phyloP scores from a whole-genome alignment of 1,140 invertebrate genomes.

The Physella acuta region DNA sequence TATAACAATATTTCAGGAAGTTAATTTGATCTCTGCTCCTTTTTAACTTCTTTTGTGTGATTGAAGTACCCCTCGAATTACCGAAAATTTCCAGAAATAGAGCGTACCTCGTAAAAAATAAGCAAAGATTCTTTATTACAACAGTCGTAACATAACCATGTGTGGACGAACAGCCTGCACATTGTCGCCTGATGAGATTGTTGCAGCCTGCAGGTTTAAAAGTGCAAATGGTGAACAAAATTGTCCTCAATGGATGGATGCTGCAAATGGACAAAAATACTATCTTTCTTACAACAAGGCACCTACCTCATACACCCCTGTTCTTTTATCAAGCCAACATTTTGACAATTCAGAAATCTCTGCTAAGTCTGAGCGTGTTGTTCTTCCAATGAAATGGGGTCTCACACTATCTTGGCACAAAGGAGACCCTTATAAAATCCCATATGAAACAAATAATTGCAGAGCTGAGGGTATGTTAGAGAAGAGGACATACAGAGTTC shows the following conservation, averaged over 20 bases:
- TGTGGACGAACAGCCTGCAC: too few relatives aligned
- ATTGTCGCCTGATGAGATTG: constrained; percentile 59
- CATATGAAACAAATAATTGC: constrained; percentile 79
- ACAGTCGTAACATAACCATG: too few relatives aligned
- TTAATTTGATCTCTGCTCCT: too few relatives aligned
- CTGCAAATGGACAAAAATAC: constrained; percentile 62
- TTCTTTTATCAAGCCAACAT: constrained; percentile 68
- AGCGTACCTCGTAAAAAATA: too few relatives aligned
- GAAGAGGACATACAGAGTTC: constrained; percentile 71
- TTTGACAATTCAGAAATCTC: constrained; percentile 55
- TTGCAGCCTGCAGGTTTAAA: constrained; percentile 55
- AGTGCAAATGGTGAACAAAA: constrained; percentile 41
- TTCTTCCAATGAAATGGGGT: constrained; percentile 69
- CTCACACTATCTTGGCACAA: constrained; percentile 81
- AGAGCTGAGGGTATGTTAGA: constrained; percentile 71
- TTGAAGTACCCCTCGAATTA: too few relatives aligned
- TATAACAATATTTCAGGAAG: too few relatives aligned
- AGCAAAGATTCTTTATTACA: too few relatives aligned
- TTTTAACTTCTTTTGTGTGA: too few relatives aligned
- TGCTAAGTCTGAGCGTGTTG: constrained; percentile 34
- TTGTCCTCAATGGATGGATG: constrained; percentile 57
- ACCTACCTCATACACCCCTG: constrained; percentile 71
- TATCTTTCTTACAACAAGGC: constrained; percentile 74
- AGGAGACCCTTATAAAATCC: constrained; percentile 70
- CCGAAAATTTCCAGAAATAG: too few relatives aligned